Conservation (phyloP, 2,888 invertebrate genomes). For the Sthenelais limicola region DNA sequence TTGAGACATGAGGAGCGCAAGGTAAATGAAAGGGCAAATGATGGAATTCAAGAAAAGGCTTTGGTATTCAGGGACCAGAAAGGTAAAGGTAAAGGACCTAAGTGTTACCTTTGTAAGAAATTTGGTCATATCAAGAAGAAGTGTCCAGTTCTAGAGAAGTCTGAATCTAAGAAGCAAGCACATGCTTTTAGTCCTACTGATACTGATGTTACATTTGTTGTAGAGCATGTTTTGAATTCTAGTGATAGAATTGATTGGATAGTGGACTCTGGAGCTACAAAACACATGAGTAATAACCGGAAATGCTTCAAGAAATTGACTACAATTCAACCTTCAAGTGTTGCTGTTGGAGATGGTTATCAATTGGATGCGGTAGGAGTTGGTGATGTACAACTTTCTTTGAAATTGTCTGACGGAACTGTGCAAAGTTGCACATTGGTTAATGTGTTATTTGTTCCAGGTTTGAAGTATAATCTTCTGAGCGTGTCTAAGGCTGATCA, state of each 20-base stretch:
- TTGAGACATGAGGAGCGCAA: slow-evolving; percentile 13
- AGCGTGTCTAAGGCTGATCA: slow-evolving; percentile 36
- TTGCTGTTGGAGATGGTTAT: slow-evolving; percentile 39
- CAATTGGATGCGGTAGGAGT: slow-evolving; percentile 30
- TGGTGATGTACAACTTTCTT: slow-evolving; percentile 28
- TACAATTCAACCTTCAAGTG: not conserved
- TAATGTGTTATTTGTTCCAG: slow-evolving; percentile 41
- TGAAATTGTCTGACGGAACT: not conserved
- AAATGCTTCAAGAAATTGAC: not conserved
- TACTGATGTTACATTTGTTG: slow-evolving; percentile 23
- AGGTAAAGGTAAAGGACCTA: slow-evolving; percentile 3
- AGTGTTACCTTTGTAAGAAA: slow-evolving; percentile 20
- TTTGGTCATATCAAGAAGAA: slow-evolving; percentile 20
- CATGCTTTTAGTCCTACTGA: not conserved
- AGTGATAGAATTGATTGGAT: slow-evolving; percentile 27
- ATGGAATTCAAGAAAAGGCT: not conserved
- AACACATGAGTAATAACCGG: slow-evolving; percentile 30
- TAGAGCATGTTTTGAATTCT: slow-evolving; percentile 16
- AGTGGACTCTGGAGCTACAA: slow-evolving; percentile 41
- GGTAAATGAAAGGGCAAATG: not conserved
- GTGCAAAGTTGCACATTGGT: not conserved
- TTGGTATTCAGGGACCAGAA: not conserved
- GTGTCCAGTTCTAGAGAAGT: slow-evolving; percentile 5
- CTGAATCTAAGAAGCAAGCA: not conserved
- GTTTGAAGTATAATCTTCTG: slow-evolving; percentile 27